Evolutionary conservation across 1,140 invertebrate species (phyloP).

Genomic region (Sarcophaga bullata): DNA sequence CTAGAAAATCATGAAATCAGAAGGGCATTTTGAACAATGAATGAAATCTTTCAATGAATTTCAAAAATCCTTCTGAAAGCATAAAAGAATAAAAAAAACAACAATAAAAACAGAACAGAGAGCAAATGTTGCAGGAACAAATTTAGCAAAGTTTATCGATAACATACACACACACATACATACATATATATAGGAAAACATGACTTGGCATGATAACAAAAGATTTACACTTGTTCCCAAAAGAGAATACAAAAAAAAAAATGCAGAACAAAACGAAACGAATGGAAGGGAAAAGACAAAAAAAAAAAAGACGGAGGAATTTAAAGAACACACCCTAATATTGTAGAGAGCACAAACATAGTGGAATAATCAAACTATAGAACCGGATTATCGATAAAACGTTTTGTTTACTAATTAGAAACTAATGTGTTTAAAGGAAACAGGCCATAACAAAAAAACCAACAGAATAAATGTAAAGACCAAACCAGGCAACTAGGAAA

Average conservation of each 20-base stretch:
- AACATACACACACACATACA: too few species aligned
- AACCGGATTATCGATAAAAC: constrained; percentile 3
- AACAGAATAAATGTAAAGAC: background rate
- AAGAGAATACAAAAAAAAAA: background rate
- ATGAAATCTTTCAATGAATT: constrained; percentile 13
- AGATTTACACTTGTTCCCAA: constrained; percentile 37
- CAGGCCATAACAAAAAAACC: background rate
- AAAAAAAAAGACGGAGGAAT: background rate
- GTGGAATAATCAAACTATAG: too few species aligned
- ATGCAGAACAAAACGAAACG: background rate
- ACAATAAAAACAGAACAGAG: background rate
- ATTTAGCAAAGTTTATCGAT: background rate
- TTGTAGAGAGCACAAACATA: background rate
- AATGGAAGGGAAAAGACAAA: background rate
- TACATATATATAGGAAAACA: background rate
- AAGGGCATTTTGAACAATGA: background rate
- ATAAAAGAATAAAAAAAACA: too few species aligned
- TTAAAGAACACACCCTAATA: background rate
- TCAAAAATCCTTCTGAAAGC: background rate
- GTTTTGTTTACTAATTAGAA: constrained; percentile 41
- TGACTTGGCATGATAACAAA: constrained; percentile 36
- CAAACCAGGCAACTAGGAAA: background rate
- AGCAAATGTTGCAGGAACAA: background rate
- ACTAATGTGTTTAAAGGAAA: constrained; percentile 4
- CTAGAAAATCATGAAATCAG: background rate